Conservation (phyloP, 2,113 vertebrate species). For the Crotalus helleri region DNA sequence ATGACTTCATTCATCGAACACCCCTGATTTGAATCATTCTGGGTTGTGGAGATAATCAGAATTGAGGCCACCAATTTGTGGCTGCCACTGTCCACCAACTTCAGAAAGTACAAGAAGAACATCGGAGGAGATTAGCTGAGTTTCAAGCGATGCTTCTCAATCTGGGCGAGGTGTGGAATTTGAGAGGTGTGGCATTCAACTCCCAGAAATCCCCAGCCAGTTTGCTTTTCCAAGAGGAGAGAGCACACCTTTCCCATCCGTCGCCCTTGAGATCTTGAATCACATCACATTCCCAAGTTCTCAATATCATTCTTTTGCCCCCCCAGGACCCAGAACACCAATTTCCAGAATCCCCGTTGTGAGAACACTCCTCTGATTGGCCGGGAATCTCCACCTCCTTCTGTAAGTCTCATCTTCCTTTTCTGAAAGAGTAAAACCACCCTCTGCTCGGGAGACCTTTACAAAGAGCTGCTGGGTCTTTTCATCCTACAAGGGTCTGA, state of each 20-base stretch:
- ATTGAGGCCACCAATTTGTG: neutral
- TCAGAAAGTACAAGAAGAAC: neutral
- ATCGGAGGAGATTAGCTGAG: neutral
- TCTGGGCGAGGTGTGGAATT: neutral
- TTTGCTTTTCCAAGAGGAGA: neutral
- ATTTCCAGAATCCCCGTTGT: conserved; percentile 97
- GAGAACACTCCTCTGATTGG: conserved; percentile 98
- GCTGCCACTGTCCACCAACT: neutral
- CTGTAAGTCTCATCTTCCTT: conserved; percentile 81
- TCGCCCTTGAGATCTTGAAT: neutral
- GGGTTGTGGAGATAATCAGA: neutral
- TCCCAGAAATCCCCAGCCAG: neutral
- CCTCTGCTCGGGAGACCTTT: conserved; percentile 36
- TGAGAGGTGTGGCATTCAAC: neutral
- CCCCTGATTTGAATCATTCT: neutral
- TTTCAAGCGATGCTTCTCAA: neutral
- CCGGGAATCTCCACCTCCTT: conserved; percentile 95
- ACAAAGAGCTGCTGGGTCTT: conserved; percentile 13
- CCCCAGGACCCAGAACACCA: conserved; percentile 94
- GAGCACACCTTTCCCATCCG: neutral
- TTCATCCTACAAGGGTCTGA: neutral
- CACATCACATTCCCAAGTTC: neutral
- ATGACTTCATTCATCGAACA: neutral
- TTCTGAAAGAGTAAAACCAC: conserved; percentile 25
- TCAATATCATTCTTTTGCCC: conserved; percentile 4